phyloP scores from a whole-genome alignment of 2,797 vertebrate species.

The Gymnothorax javanicus region DNA sequence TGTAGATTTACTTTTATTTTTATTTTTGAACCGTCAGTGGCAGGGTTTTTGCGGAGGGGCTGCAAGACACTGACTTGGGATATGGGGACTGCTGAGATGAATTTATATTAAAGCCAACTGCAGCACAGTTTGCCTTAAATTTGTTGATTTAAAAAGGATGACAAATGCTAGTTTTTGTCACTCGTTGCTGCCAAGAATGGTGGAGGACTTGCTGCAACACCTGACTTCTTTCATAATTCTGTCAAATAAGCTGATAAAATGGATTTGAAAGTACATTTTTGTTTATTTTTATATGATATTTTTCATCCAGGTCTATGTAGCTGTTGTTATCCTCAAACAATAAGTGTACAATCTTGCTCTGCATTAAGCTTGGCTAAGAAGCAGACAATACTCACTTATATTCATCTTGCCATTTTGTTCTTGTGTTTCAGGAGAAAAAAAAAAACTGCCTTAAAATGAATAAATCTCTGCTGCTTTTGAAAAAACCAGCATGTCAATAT shows the following conservation, averaged over 20 bases:
- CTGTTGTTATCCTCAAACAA: neutral
- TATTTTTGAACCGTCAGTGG: neutral
- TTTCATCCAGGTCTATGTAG: neutral
- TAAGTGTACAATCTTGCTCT: neutral
- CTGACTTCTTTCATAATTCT: conserved; percentile 13
- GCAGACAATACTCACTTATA: neutral
- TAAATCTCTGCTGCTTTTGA: conserved; percentile 52
- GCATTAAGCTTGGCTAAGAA: neutral
- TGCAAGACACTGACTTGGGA: neutral
- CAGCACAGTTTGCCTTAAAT: conserved; percentile 36
- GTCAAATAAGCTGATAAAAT: conserved; percentile 1
- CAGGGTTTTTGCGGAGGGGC: neutral
- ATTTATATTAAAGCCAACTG: neutral
- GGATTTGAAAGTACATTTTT: conserved; percentile 15
- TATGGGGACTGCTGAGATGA: neutral
- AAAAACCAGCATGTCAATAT: conserved; percentile 58
- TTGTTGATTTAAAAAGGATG: neutral
- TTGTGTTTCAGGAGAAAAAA: neutral
- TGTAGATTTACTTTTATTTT: neutral
- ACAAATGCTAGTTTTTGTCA: neutral
- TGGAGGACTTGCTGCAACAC: neutral
- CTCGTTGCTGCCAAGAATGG: neutral
- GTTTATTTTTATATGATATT: neutral
- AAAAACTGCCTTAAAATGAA: neutral
- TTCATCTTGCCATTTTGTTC: neutral